Base-by-base conservation (phyloP, 2,113 vertebrate species). In the Syngnathus floridae region DNA sequence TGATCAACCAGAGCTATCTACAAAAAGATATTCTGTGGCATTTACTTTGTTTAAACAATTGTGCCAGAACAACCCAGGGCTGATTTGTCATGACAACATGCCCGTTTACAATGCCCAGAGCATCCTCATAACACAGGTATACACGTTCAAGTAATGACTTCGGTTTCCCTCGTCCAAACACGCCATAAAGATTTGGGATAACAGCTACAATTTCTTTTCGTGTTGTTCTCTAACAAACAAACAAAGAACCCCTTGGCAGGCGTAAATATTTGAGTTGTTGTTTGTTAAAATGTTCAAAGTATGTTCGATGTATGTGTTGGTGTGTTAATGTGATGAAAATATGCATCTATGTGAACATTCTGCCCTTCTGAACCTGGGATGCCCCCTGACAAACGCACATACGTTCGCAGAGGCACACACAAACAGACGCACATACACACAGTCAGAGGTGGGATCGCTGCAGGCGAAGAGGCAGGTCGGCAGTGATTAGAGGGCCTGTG, bases 401-500 rank as follows among this genome's bases (percentile, higher is more conserved):
- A 77, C 75, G 77, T 72, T 69, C 55, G 67, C 63, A 73, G 55
- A 74, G 58, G 72, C 66, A 41, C 67, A 67, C 67, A 51, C 59
- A 51, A 48, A 65, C 45, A 71, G 64, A 80, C 66, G 74, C 69
- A 76, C 63, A 72, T 46, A 76, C 65, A 81, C 66, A 79, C 70
- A 86, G 83, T 82, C 75, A 81, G 86, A 90, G 88, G 88, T 86
- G 88, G 87, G 87, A 86, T 88, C 81, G 84, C 88, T 89, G 80
- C 86, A 88, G 88, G 88, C 90, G 38, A 81, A 80, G 77, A 85
- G 87, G 87, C 86, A 88, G 88, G 83, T 87, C 87, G 82, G 87
- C 82, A 87, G 81, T 89, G 85, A 91, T 92, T 92, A 92, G 85
- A 89, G 85, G 83, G 87, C 83, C 87, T 88, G 79, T 88, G 78